phyloP scores from a whole-genome alignment of 2,113 vertebrate species.

The Rousettus leschenaultii region DNA sequence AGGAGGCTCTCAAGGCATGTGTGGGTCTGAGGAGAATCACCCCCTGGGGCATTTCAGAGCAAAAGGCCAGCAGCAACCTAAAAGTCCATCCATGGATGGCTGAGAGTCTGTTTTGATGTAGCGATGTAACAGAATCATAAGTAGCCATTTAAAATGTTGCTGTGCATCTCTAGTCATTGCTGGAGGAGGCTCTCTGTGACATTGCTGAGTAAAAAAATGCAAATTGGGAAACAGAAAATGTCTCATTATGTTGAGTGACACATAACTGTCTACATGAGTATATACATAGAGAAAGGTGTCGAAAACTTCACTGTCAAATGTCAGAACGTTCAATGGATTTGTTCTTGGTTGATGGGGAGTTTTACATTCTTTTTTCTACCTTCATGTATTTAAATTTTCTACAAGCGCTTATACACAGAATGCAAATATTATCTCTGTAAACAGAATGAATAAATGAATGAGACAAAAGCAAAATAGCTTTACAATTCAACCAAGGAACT shows the following conservation, averaged over 20 bases:
- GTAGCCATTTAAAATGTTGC: not conserved
- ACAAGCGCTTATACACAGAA: not conserved
- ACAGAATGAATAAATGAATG: not conserved
- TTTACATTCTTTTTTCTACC: not conserved
- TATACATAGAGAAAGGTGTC: not conserved
- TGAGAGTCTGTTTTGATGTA: not conserved
- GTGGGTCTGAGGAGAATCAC: not conserved
- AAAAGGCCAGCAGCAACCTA: too few relatives aligned
- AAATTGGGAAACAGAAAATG: not conserved
- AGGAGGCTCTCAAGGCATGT: too few relatives aligned
- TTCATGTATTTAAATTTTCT: not conserved
- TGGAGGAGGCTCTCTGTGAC: not conserved
- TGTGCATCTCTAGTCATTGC: not conserved
- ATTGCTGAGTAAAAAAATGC: not conserved
- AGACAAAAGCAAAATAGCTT: not conserved
- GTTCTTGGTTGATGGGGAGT: not conserved
- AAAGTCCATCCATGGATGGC: not conserved
- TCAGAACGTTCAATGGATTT: not conserved
- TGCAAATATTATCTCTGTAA: not conserved
- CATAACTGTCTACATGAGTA: not conserved
- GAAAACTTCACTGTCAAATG: not conserved
- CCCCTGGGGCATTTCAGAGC: not conserved
- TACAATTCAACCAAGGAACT: not conserved
- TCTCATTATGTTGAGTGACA: not conserved
- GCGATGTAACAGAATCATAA: not conserved